Conservation (phyloP, 2,797 vertebrate genomes). For the Thripadectes ignobilis region DNA sequence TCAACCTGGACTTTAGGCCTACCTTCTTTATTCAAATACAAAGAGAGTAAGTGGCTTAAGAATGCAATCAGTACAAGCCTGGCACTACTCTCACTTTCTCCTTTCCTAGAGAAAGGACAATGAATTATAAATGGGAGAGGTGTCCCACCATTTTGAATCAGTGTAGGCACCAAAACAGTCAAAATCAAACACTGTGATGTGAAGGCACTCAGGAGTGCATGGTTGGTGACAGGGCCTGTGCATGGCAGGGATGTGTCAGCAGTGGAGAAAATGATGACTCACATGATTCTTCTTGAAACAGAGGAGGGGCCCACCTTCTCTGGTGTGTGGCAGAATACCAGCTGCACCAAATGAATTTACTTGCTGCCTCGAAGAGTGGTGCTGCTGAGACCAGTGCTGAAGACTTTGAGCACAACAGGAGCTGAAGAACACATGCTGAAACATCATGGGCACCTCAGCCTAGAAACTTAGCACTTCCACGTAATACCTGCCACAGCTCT, state of each 20-base stretch:
- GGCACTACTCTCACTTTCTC: neutral
- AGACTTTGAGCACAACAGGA: neutral
- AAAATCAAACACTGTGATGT: neutral
- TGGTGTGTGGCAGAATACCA: neutral
- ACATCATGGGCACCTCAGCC: neutral
- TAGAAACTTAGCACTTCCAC: neutral
- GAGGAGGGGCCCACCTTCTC: neutral
- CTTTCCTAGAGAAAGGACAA: neutral
- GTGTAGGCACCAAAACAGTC: neutral
- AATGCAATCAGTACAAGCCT: neutral
- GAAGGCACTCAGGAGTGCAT: fast-evolving
- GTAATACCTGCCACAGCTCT: neutral
- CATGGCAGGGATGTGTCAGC: neutral
- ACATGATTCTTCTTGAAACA: neutral
- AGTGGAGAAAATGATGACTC: neutral
- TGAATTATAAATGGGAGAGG: neutral
- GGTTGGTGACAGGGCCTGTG: neutral
- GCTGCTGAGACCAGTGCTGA: neutral
- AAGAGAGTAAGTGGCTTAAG: neutral
- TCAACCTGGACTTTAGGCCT: neutral
- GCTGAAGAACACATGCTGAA: neutral
- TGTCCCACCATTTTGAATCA: neutral
- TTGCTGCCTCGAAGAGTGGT: neutral
- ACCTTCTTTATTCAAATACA: neutral
- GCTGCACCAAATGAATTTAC: neutral